A percentile compares a stretch with the other conserved stretches of the same genome.
phyloP scores from a whole-genome alignment of 2,888 invertebrate species.

The Drosophila eohydei region DNA sequence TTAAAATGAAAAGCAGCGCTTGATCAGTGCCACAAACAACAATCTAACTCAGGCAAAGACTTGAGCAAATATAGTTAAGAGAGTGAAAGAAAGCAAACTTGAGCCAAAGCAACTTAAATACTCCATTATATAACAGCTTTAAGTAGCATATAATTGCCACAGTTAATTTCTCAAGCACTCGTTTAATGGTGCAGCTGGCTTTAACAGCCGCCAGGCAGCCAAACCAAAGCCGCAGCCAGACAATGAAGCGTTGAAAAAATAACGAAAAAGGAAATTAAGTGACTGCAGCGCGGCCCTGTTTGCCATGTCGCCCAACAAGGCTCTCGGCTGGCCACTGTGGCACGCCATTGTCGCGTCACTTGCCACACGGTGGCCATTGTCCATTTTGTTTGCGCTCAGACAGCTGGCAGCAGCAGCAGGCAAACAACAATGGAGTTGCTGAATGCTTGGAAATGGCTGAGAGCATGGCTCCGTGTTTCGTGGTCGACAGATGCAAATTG shows the following conservation, averaged over 20 bases:
- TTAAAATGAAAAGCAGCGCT: neutral
- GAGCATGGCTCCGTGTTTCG: slow-evolving; percentile 13
- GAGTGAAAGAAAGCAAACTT: neutral
- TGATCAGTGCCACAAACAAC: neutral
- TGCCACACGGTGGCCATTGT: slow-evolving; percentile 64
- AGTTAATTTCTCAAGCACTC: slow-evolving; percentile 65
- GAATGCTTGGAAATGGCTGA: slow-evolving; percentile 24
- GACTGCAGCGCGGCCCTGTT: slow-evolving; percentile 43
- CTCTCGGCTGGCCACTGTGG: slow-evolving; percentile 19
- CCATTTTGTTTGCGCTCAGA: slow-evolving; percentile 58
- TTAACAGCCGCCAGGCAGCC: slow-evolving; percentile 31
- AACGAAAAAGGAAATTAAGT: slow-evolving; percentile 69
- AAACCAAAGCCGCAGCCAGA: slow-evolving; percentile 28
- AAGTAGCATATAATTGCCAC: slow-evolving; percentile 68
- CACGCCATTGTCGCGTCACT: slow-evolving; percentile 67
- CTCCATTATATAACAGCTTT: slow-evolving; percentile 46
- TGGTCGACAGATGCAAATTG: slow-evolving; percentile 56
- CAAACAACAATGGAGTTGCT: slow-evolving; percentile 5
- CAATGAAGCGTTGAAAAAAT: slow-evolving; percentile 65
- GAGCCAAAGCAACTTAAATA: neutral
- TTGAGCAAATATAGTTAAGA: neutral
- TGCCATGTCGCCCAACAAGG: neutral
- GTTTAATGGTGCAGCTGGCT: slow-evolving; percentile 41
- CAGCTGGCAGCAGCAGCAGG: slow-evolving; percentile 21
- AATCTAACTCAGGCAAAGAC: neutral